Percentiles rank a stretch among this genome's conserved stretches.
phyloP scores from a whole-genome alignment of 2,113 vertebrate genomes.

The Dasyornis broadbenti region DNA sequence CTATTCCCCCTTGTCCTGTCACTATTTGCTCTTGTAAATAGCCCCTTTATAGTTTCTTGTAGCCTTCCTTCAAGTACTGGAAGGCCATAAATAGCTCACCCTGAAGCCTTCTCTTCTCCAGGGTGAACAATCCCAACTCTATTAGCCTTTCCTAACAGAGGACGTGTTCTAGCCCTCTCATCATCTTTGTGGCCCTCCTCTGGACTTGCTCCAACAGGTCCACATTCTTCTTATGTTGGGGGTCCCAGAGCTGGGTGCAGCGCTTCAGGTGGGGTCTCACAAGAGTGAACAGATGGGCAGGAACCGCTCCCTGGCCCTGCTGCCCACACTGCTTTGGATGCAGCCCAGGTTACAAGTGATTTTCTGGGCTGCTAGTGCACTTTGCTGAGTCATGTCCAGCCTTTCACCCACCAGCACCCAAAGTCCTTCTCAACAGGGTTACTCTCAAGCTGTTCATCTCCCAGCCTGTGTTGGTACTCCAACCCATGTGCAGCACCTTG shows the following conservation, averaged over 20 bases:
- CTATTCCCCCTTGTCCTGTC: background rate
- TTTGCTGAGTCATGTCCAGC: background rate
- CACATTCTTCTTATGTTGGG: background rate
- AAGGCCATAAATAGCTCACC: background rate
- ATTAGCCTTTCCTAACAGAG: background rate
- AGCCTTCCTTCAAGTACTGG: background rate
- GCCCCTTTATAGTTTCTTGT: background rate
- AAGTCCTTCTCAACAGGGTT: background rate
- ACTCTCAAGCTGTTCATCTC: background rate
- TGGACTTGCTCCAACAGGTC: background rate
- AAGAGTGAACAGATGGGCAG: background rate
- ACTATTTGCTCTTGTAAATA: background rate
- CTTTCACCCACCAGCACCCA: background rate
- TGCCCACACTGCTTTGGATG: background rate
- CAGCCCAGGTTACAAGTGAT: fast-evolving
- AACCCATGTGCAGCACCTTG: background rate
- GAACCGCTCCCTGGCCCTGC: background rate
- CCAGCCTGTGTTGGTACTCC: background rate
- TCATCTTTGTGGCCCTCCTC: background rate
- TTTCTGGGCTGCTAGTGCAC: background rate
- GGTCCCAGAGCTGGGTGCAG: background rate
- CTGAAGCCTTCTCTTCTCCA: background rate
- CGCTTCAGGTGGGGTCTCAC: background rate
- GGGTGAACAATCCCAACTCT: background rate
- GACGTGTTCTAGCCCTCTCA: background rate